phyloP scores from a whole-genome alignment of 53 echinoderm and acorn worm species.

The Antedon mediterranea region DNA sequence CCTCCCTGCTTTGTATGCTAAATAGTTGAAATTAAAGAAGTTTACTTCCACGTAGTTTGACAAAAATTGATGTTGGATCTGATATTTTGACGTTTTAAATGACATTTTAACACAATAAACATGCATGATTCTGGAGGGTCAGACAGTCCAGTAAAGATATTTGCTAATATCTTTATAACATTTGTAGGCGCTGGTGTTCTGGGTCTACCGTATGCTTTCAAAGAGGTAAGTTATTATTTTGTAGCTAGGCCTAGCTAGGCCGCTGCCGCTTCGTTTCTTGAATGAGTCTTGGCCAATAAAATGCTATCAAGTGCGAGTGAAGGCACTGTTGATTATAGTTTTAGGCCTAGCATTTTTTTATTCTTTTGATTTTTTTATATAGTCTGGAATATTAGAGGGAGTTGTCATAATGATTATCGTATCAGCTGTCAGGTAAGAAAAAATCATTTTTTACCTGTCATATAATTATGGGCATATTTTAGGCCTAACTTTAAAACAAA shows the following conservation, averaged over 20 bases:
- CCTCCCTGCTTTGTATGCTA: no score
- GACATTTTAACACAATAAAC: no score
- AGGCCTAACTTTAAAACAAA: no score
- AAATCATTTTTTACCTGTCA: no score
- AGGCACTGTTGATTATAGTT: no score
- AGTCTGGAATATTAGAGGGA: conserved; percentile 95
- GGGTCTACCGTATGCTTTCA: conserved; percentile 87
- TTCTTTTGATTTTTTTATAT: conserved; percentile 3
- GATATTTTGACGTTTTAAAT: no score
- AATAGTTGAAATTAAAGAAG: no score
- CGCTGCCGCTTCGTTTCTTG: not conserved
- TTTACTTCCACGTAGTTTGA: no score
- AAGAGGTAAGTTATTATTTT: conserved; percentile 49
- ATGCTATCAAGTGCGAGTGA: no score
- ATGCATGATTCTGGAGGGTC: conserved; percentile 74
- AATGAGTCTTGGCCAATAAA: not conserved
- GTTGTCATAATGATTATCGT: conserved; percentile 70
- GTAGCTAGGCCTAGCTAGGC: not conserved
- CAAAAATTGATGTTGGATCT: no score
- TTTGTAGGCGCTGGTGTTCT: conserved; percentile 87
- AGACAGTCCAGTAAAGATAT: conserved; percentile 72
- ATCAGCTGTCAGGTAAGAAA: conserved; percentile 57
- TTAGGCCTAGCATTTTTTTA: not conserved
- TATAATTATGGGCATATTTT: no score
- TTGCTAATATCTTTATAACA: conserved; percentile 91